Conservation (phyloP, 2,113 vertebrate genomes). For the Dasyurus viverrinus region DNA sequence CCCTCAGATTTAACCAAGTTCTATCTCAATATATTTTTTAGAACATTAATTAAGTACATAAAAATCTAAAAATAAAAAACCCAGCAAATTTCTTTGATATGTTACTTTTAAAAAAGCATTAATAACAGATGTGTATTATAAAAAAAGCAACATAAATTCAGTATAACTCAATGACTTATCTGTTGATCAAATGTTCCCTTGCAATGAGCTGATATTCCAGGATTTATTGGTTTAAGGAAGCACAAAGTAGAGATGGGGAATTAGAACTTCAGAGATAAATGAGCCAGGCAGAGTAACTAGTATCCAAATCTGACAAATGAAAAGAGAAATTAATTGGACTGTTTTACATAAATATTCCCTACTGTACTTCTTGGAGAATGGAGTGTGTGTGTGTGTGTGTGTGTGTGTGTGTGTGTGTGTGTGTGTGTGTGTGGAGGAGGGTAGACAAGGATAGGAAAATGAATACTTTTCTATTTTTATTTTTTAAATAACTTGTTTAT, state of each 20-base stretch:
- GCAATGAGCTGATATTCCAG: slow-evolving; percentile 73
- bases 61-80: not conserved
- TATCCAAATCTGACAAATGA: not conserved
- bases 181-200: slow-evolving; percentile 70
- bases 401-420: no score
- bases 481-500: slow-evolving; percentile 8
- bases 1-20: slow-evolving; percentile 22
- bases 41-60: not conserved
- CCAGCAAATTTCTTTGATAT: not conserved
- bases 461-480: slow-evolving; percentile 1
- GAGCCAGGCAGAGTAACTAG: slow-evolving; percentile 73
- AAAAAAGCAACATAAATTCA: slow-evolving; percentile 28
- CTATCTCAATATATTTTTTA: not conserved
- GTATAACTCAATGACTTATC: slow-evolving; percentile 18
- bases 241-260: slow-evolving; percentile 72
- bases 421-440: no score
- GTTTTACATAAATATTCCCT: not conserved
- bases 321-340: not conserved
- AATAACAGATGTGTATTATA: not conserved
- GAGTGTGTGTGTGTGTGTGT: no score
- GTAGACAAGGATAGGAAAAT: not conserved
- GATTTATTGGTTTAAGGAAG: slow-evolving; percentile 73
- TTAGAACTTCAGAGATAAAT: slow-evolving; percentile 68
- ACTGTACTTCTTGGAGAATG: not conserved
- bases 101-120: not conserved